Evolutionary conservation across 1,140 invertebrate genomes (phyloP).

Genomic region (Pseudomyrmex gracilis): DNA sequence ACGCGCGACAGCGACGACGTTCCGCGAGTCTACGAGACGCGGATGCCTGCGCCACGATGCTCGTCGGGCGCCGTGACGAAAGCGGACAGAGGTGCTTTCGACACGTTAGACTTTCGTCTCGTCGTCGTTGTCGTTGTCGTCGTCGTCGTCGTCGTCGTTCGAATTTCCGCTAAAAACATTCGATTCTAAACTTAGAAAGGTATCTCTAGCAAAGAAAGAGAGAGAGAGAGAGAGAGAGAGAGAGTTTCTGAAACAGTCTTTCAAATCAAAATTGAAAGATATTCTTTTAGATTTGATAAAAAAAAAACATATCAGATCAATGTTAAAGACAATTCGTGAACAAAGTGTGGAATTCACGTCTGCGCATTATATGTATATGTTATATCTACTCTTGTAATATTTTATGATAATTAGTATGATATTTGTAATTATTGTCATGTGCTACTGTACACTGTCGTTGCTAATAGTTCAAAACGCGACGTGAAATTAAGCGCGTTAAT

Average conservation of each 20-base stretch:
- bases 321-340: background rate
- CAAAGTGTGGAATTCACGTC: background rate
- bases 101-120: slow-evolving; percentile 31
- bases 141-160: background rate
- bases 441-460: slow-evolving; percentile 22
- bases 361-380: background rate
- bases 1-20: slow-evolving; percentile 44
- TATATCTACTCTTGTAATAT: background rate
- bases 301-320: background rate
- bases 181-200: slow-evolving; percentile 49
- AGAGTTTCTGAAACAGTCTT: too few species aligned
- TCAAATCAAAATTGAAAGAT: too few species aligned
- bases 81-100: slow-evolving; percentile 21
- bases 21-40: slow-evolving; percentile 54
- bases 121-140: background rate
- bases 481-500: slow-evolving; percentile 43
- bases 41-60: slow-evolving; percentile 42
- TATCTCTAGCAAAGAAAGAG: background rate
- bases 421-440: slow-evolving; percentile 37
- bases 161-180: slow-evolving; percentile 44
- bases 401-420: slow-evolving; percentile 29
- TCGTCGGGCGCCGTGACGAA: slow-evolving; percentile 43
- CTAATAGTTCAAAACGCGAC: slow-evolving; percentile 39
- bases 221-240: too few species aligned
- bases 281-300: background rate